Conservation (phyloP, 2,113 vertebrate genomes). For the Cromileptes altivelis region DNA sequence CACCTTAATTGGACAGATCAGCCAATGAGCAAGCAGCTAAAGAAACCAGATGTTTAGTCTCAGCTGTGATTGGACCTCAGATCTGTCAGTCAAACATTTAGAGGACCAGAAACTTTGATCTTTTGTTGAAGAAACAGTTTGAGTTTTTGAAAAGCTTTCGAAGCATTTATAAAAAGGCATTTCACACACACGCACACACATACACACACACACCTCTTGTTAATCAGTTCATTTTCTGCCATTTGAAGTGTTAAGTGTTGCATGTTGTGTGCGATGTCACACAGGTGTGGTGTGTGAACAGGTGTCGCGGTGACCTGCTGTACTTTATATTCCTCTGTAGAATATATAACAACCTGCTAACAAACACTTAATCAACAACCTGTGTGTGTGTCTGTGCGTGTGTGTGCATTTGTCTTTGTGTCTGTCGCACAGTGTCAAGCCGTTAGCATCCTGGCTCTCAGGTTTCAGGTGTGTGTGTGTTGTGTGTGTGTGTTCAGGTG, state of each 20-base stretch:
- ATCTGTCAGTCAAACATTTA: background rate
- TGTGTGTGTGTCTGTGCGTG: background rate
- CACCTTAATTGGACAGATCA: background rate
- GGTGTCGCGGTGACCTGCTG: constrained; percentile 55
- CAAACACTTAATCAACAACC: constrained; percentile 25
- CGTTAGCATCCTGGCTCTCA: constrained; percentile 20
- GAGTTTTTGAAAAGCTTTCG: background rate
- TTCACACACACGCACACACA: constrained; percentile 18
- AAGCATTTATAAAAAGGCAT: background rate
- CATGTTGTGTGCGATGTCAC: constrained; percentile 39
- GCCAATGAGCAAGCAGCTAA: background rate
- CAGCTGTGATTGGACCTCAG: background rate
- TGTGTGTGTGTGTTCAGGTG: constrained; percentile 42
- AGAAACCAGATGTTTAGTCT: no score
- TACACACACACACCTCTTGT: constrained; percentile 6
- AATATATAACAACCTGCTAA: constrained; percentile 7
- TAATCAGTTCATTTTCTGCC: constrained; percentile 55
- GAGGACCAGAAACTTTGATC: background rate
- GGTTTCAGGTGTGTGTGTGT: constrained; percentile 28
- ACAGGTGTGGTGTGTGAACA: constrained; percentile 38
- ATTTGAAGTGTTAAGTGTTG: constrained; percentile 56
- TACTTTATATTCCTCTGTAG: background rate
- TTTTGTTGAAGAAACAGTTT: background rate
- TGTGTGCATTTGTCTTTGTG: background rate
- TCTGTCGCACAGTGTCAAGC: constrained; percentile 1